These are phyloP conservation scores for Frieseomelitta varia DNA, from an alignment of 1,140 invertebrate species.

Conservation along the genomic window DNA sequence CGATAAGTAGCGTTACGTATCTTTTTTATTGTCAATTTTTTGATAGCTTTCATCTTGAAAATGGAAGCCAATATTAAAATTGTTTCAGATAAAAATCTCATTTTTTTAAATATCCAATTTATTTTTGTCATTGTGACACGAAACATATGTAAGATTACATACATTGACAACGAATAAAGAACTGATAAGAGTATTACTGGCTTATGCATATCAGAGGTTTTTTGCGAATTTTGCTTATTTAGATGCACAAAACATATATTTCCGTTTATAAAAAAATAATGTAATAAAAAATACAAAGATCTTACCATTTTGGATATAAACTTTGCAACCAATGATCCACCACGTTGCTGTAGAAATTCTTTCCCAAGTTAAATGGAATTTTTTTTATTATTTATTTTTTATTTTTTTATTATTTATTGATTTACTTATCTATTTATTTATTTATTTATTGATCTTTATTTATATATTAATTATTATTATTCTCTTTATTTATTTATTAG, in stretches of 20 bases:
- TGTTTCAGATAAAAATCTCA: too few relatives aligned
- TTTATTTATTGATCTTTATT: not conserved
- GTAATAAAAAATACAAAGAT: not conserved
- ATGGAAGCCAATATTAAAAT: too few relatives aligned
- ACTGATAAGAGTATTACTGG: too few relatives aligned
- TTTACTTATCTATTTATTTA: not conserved
- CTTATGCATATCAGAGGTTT: too few relatives aligned
- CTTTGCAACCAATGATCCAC: not conserved
- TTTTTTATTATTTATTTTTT: not conserved
- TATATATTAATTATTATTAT: not conserved
- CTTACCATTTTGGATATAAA: slow-evolving; percentile 3
- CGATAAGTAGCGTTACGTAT: not conserved
- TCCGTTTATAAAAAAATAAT: not conserved
- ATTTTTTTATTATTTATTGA: not conserved
- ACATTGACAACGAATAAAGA: too few relatives aligned
- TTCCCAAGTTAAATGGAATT: not conserved
- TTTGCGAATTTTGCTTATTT: not conserved
- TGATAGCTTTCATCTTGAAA: not conserved
- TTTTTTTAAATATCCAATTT: not conserved
- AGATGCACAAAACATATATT: not conserved
- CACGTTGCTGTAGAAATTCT: not conserved
- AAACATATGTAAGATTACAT: not conserved
- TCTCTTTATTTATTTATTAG: not conserved
- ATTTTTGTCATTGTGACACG: not conserved
- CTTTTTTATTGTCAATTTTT: not conserved